A percentile compares a stretch with the other conserved stretches of the same genome.
Conservation (phyloP, 1,140 invertebrate species). For the Anoplophora glabripennis region DNA sequence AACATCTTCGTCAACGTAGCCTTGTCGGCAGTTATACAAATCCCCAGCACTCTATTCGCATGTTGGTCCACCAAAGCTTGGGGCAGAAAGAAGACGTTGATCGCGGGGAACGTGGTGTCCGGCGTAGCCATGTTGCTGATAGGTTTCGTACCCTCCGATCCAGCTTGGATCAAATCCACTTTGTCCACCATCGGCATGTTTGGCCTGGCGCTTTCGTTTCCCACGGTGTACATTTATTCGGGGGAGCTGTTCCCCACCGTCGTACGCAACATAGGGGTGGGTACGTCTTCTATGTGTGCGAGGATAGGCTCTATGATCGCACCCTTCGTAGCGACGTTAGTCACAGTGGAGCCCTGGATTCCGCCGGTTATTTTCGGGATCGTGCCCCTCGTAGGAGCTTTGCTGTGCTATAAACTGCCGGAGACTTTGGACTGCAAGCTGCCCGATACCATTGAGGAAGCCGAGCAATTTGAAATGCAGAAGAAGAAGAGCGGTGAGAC, state of each 20-base stretch:
- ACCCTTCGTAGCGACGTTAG: slow-evolving; percentile 57
- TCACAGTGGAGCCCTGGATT: slow-evolving; percentile 52
- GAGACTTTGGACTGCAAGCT: slow-evolving; percentile 72
- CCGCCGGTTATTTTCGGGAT: slow-evolving; percentile 68
- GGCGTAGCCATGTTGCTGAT: slow-evolving; percentile 63
- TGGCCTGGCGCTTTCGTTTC: slow-evolving; percentile 64
- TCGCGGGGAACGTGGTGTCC: slow-evolving; percentile 60
- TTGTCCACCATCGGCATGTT: slow-evolving; percentile 61
- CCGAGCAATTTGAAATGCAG: slow-evolving; percentile 63
- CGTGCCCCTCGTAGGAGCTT: slow-evolving; percentile 61
- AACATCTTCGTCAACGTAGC: slow-evolving; percentile 73
- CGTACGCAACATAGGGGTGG: slow-evolving; percentile 64
- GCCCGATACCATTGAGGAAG: slow-evolving; percentile 76
- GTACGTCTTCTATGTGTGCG: slow-evolving; percentile 65
- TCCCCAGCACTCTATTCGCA: slow-evolving; percentile 67
- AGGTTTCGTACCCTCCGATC: slow-evolving; percentile 52
- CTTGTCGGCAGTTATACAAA: slow-evolving; percentile 63
- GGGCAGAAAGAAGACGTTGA: slow-evolving; percentile 63
- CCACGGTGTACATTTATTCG: slow-evolving; percentile 65
- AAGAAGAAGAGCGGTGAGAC: slow-evolving; percentile 12
- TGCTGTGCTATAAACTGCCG: slow-evolving; percentile 65
- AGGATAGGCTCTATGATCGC: slow-evolving; percentile 66
- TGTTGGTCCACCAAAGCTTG: slow-evolving; percentile 63
- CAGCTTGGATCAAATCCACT: slow-evolving; percentile 52
- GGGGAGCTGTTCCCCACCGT: slow-evolving; percentile 69